phyloP scores from a whole-genome alignment of 2,113 vertebrate species.

The Setophaga petechia region DNA sequence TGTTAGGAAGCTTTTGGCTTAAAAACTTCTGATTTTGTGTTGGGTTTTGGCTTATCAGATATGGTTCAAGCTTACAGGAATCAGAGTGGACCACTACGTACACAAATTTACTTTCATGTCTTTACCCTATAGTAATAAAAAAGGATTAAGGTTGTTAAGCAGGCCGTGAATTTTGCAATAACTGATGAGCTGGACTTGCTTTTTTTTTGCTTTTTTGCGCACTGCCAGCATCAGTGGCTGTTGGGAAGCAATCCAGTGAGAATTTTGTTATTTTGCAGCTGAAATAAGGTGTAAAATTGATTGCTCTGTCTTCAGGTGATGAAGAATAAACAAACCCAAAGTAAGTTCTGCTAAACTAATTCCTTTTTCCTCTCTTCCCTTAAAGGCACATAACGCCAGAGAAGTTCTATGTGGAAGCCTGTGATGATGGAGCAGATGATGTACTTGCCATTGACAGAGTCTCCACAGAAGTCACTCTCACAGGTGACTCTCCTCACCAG shows the following conservation, averaged over 20 bases:
- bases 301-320: neutral
- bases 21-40: neutral
- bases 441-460: conserved; percentile 92
- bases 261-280: neutral
- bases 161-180: neutral
- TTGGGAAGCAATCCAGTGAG: neutral
- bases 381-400: conserved; percentile 89
- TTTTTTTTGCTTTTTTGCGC: neutral
- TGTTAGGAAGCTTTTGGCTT: neutral
- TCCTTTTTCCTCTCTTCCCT: neutral
- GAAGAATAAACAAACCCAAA: neutral
- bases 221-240: neutral
- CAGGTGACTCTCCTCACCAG: conserved; percentile 73
- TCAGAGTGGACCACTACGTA: neutral
- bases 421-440: conserved; percentile 85
- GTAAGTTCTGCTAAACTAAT: neutral
- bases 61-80: neutral
- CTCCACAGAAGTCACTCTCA: conserved; percentile 90
- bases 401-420: conserved; percentile 92
- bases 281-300: neutral
- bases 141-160: neutral
- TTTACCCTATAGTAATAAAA: neutral
- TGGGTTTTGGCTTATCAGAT: neutral
- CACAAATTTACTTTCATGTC: neutral
- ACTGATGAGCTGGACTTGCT: neutral